These are phyloP conservation scores for Azorinus chamasolen DNA, from an alignment of 2,888 invertebrate species.

Conservation along the genomic window DNA sequence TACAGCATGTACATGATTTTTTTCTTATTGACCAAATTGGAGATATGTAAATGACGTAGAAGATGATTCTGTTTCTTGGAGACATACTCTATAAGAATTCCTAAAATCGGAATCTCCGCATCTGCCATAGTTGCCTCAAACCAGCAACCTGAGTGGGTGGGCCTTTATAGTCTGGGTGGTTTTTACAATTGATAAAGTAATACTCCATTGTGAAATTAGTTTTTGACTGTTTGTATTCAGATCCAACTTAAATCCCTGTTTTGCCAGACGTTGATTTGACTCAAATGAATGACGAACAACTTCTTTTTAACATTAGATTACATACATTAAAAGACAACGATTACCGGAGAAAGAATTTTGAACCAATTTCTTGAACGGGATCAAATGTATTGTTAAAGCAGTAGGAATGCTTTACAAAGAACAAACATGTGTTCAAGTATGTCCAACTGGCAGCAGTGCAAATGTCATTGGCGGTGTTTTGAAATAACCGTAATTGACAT, in stretches of 20 bases:
- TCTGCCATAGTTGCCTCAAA: constrained; percentile 1
- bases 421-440: constrained; percentile 60
- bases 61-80: no score
- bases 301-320: constrained; percentile 59
- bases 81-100: no score
- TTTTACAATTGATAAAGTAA: constrained; percentile 4
- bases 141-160: constrained; percentile 66
- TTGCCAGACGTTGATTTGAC: constrained; percentile 46
- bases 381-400: constrained; percentile 60
- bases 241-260: constrained; percentile 1
- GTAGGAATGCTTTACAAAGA: constrained; percentile 35
- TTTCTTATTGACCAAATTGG: no score
- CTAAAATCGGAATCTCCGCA: no score
- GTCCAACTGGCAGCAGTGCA: constrained; percentile 68
- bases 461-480: constrained; percentile 62
- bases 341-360: constrained; percentile 8
- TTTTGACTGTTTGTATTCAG: constrained; percentile 2
- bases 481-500: constrained; percentile 35
- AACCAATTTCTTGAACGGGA: constrained; percentile 49
- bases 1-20: no score
- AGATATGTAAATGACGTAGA: no score
- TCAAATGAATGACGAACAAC: constrained; percentile 58
- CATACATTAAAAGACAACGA: constrained; percentile 32
- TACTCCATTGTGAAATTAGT: constrained; percentile 15
- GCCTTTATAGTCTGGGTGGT: constrained; percentile 32